These are phyloP conservation scores for Belonocnema kinseyi DNA, from an alignment of 1,140 invertebrate genomes.

Conservation along the genomic window DNA sequence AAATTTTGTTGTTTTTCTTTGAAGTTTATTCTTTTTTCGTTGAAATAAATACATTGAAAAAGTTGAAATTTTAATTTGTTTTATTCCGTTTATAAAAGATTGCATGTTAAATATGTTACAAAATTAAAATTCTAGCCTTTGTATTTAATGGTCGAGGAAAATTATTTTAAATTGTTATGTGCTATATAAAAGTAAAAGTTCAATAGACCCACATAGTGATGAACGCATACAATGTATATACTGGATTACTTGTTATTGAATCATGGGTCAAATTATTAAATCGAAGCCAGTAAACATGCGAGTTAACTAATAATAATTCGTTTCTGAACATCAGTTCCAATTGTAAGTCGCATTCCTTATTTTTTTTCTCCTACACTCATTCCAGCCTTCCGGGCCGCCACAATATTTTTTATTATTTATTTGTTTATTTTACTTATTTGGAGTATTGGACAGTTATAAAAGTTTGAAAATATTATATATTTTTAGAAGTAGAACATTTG, in stretches of 20 bases:
- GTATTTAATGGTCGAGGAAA: too few species aligned
- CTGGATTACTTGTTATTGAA: conserved; percentile 5
- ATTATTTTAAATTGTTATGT: too few species aligned
- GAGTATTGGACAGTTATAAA: too few species aligned
- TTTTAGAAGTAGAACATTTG: too few species aligned
- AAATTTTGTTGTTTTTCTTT: too few species aligned
- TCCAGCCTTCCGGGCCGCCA: neutral
- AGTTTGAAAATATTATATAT: too few species aligned
- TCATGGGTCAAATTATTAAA: conserved; percentile 10
- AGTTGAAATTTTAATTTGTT: too few species aligned
- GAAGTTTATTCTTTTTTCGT: too few species aligned
- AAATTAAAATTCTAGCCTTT: too few species aligned
- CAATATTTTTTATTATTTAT: neutral
- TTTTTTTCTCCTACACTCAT: neutral
- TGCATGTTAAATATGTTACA: too few species aligned
- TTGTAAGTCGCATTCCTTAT: neutral
- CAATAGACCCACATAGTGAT: neutral
- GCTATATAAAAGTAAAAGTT: neutral
- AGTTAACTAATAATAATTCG: conserved; percentile 5
- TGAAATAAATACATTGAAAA: too few species aligned
- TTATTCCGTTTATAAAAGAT: too few species aligned
- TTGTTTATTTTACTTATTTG: neutral
- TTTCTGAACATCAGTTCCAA: conserved; percentile 4
- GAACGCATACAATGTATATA: neutral
- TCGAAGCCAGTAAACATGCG: neutral